A percentile compares a stretch with the other conserved stretches of the same genome.
Evolutionary conservation across 1,140 invertebrate species (phyloP).

Genomic region (Proales similis): DNA sequence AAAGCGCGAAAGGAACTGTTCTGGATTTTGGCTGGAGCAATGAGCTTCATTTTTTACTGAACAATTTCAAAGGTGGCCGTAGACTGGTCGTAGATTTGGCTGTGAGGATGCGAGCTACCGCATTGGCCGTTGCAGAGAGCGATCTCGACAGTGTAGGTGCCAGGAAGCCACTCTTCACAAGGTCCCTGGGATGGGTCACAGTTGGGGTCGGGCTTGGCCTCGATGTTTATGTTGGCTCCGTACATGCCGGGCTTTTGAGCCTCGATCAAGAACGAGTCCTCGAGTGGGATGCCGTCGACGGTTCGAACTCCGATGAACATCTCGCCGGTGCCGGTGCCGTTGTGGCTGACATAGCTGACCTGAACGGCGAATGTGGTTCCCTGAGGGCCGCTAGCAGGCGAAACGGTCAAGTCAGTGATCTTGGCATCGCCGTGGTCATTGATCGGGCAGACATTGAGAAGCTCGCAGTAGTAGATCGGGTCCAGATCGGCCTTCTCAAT

Average conservation of each 20-base stretch:
- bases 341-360: slow-evolving; percentile 40
- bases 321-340: slow-evolving; percentile 48
- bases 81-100: slow-evolving; percentile 44
- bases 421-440: slow-evolving; percentile 47
- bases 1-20: too few relatives aligned
- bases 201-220: slow-evolving; percentile 44
- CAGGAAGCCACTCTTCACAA: slow-evolving; percentile 48
- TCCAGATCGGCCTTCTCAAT: slow-evolving; percentile 47
- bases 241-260: slow-evolving; percentile 41
- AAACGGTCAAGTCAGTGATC: slow-evolving; percentile 43
- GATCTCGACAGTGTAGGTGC: slow-evolving; percentile 45
- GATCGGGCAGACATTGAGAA: slow-evolving; percentile 42
- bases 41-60: too few relatives aligned
- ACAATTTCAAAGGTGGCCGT: slow-evolving; percentile 43
- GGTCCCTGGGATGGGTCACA: slow-evolving; percentile 47
- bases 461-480: slow-evolving; percentile 48
- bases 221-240: slow-evolving; percentile 41
- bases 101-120: slow-evolving; percentile 49
- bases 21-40: too few relatives aligned
- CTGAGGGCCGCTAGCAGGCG: slow-evolving; percentile 44
- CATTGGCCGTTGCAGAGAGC: slow-evolving; percentile 49
- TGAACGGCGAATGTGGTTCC: slow-evolving; percentile 41
- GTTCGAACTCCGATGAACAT: slow-evolving; percentile 42
- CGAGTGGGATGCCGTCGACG: slow-evolving; percentile 45
- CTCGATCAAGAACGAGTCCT: slow-evolving; percentile 44